Evolutionary conservation across 2,888 invertebrate species (phyloP).

Genomic region (Drosophila subsilvestris): DNA sequence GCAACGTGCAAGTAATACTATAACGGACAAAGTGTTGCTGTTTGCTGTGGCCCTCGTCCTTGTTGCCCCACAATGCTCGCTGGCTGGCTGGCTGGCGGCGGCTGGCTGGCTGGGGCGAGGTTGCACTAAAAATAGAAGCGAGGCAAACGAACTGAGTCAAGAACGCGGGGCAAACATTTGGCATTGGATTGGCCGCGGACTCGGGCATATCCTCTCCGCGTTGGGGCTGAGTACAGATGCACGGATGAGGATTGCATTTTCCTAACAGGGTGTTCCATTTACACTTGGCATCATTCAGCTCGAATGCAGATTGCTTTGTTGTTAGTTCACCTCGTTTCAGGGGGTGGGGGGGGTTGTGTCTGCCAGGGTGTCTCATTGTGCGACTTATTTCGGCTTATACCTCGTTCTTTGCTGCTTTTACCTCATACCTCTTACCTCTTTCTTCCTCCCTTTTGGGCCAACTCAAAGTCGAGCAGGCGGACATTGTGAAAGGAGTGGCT

Average conservation of each 20-base stretch:
- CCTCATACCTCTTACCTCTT: slow-evolving; percentile 3
- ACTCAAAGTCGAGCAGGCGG: neutral
- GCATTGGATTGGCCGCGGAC: slow-evolving; percentile 18
- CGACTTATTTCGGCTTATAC: slow-evolving; percentile 16
- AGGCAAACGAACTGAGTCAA: slow-evolving; percentile 44
- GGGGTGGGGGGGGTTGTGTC: neutral
- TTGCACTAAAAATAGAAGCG: slow-evolving; percentile 67
- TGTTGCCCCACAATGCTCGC: slow-evolving; percentile 47
- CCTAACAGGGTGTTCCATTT: neutral
- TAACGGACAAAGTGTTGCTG: slow-evolving; percentile 34
- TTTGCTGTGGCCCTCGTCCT: slow-evolving; percentile 24
- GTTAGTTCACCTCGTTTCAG: neutral
- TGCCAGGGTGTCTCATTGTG: slow-evolving; percentile 35
- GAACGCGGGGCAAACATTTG: slow-evolving; percentile 28
- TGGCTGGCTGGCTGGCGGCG: neutral
- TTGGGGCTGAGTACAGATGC: no score
- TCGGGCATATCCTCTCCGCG: slow-evolving; percentile 2
- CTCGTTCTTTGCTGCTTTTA: slow-evolving; percentile 18
- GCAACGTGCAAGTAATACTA: neutral
- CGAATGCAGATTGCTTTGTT: neutral
- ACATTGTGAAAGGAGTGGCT: neutral
- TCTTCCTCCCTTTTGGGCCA: neutral
- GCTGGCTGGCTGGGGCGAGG: neutral
- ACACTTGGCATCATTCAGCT: neutral
- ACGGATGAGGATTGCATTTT: no score